Conservation (phyloP, 2,797 vertebrate species). For the Sebastes hopkinsi region DNA sequence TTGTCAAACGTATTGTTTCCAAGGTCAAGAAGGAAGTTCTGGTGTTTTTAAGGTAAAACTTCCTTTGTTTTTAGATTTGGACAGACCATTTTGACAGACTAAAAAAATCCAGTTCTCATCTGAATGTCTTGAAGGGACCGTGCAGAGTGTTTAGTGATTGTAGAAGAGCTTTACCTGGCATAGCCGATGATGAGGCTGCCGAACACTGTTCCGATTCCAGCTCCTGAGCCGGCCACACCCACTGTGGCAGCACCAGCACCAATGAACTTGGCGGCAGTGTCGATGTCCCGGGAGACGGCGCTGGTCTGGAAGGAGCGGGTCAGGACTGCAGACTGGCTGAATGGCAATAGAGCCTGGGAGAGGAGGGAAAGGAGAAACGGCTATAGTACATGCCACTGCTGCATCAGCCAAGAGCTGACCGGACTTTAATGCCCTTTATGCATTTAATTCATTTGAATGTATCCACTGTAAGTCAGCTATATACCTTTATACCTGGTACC, state of each 20-base stretch:
- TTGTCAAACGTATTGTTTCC: background rate
- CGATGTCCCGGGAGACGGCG: slow-evolving; percentile 86
- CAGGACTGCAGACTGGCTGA: slow-evolving; percentile 64
- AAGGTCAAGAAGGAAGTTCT: background rate
- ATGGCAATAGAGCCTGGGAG: slow-evolving; percentile 71
- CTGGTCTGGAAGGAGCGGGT: slow-evolving; percentile 88
- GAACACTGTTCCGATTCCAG: slow-evolving; percentile 95
- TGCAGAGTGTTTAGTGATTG: too few relatives aligned
- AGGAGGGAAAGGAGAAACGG: background rate
- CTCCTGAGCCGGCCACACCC: slow-evolving; percentile 94
- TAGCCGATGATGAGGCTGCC: slow-evolving; percentile 97
- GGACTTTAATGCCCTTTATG: background rate
- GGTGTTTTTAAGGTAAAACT: background rate
- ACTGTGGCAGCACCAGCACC: slow-evolving; percentile 96
- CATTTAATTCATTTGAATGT: background rate
- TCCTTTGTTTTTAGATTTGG: too few relatives aligned
- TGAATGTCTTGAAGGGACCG: too few relatives aligned
- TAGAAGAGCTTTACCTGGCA: slow-evolving; percentile 84
- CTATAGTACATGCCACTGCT: background rate
- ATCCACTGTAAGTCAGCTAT: background rate
- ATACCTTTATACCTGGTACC: background rate
- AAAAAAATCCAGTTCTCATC: too few relatives aligned
- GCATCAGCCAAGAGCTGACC: too few relatives aligned
- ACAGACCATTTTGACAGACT: too few relatives aligned
- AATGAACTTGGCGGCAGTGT: slow-evolving; percentile 97